These are phyloP conservation scores for Neoitamus cyanurus DNA, from an alignment of 2,888 invertebrate genomes.

Conservation along the genomic window DNA sequence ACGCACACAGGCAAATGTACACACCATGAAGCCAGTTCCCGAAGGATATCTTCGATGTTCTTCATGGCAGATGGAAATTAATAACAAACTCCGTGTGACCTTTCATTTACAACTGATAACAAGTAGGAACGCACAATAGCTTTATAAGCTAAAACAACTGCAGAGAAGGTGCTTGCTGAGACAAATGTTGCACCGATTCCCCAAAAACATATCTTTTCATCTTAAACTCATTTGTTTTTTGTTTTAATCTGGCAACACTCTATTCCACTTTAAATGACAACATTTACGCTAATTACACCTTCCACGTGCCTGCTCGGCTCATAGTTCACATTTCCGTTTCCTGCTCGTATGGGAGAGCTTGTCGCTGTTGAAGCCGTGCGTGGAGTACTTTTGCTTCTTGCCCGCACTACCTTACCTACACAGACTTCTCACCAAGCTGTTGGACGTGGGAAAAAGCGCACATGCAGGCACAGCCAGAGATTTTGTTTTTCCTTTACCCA, in stretches of 20 bases:
- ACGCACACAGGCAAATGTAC: no score
- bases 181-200: no score
- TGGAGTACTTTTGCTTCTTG: neutral
- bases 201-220: no score
- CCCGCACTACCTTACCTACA: neutral
- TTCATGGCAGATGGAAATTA: no score
- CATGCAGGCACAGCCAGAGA: neutral
- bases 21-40: no score
- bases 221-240: neutral
- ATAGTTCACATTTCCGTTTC: slow-evolving; percentile 32
- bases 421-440: neutral
- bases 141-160: no score
- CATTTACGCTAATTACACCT: slow-evolving; percentile 11
- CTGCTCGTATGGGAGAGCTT: neutral
- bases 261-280: neutral
- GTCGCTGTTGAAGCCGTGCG: neutral
- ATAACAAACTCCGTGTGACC: no score
- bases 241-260: neutral
- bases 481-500: neutral
- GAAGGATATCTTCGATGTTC: no score
- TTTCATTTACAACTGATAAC: no score
- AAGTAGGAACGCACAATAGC: no score
- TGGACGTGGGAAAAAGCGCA: neutral
- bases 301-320: slow-evolving; percentile 19
- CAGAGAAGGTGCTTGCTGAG: no score